Evolutionary conservation across 2,113 vertebrate genomes (phyloP).

Genomic region (Capreolus pygargus): DNA sequence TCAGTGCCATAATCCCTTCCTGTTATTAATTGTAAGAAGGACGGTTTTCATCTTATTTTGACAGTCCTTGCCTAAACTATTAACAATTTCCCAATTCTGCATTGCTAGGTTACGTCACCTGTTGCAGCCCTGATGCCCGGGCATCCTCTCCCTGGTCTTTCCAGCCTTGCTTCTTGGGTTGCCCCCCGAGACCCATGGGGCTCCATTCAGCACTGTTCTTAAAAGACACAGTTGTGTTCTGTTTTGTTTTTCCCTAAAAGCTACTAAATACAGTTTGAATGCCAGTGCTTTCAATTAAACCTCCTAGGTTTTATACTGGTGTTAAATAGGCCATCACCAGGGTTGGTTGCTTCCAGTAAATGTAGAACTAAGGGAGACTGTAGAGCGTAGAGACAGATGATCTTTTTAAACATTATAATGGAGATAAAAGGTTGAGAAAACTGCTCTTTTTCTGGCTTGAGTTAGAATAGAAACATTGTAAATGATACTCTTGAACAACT

Average conservation of each 20-base stretch:
- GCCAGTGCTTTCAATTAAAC: conserved; percentile 68
- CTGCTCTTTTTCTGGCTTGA: conserved; percentile 41
- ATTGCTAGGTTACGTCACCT: conserved; percentile 25
- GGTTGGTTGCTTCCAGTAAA: conserved; percentile 42
- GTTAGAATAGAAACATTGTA: conserved; percentile 40
- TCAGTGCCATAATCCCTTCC: conserved; percentile 10
- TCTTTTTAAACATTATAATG: conserved; percentile 58
- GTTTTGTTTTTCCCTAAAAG: neutral
- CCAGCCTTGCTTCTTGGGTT: conserved; percentile 16
- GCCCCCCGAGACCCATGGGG: neutral
- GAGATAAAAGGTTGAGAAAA: conserved; percentile 47
- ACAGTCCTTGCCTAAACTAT: conserved; percentile 42
- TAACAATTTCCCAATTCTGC: conserved; percentile 32
- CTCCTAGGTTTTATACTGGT: conserved; percentile 59
- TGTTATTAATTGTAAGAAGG: conserved; percentile 56
- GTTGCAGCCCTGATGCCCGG: neutral
- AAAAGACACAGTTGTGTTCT: conserved; percentile 24
- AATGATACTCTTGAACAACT: conserved; percentile 55
- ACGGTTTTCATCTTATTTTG: conserved; percentile 57
- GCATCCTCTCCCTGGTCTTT: neutral
- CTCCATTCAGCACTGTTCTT: conserved; percentile 52
- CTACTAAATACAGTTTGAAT: conserved; percentile 64
- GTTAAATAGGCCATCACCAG: conserved; percentile 60
- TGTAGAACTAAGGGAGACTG: conserved; percentile 20
- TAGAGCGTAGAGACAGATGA: conserved; percentile 1